A percentile compares a stretch with the other conserved stretches of the same genome.
phyloP scores from a whole-genome alignment of 2,888 invertebrate genomes.

The Apodemia mormo region DNA sequence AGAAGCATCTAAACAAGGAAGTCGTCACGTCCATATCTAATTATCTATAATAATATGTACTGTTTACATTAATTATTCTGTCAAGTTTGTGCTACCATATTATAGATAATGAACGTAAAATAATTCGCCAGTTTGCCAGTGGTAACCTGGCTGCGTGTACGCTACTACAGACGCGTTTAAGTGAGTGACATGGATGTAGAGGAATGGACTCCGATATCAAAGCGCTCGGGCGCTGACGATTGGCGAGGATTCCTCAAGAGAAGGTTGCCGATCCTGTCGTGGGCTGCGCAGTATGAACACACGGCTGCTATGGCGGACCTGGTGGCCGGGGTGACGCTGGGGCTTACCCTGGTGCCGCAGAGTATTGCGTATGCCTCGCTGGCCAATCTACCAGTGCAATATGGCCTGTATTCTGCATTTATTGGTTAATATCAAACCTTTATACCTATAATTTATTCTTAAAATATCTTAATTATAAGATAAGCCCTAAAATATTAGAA shows the following conservation, averaged over 20 bases:
- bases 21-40: not conserved
- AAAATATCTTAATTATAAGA: too few relatives aligned
- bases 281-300: constrained; percentile 87
- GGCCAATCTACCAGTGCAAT: constrained; percentile 92
- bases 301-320: constrained; percentile 88
- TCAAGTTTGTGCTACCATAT: constrained; percentile 29
- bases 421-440: constrained; percentile 78
- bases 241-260: constrained; percentile 44
- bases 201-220: constrained; percentile 42
- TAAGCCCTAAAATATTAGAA: too few relatives aligned
- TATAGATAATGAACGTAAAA: constrained; percentile 29
- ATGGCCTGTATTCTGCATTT: constrained; percentile 96
- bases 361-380: constrained; percentile 95
- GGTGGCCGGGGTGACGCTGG: constrained; percentile 94
- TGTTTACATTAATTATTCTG: constrained; percentile 22
- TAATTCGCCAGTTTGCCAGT: constrained; percentile 28
- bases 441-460: too few relatives aligned
- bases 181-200: constrained; percentile 43
- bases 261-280: constrained; percentile 80
- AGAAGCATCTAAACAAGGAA: constrained; percentile 7
- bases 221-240: constrained; percentile 31
- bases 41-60: not conserved
- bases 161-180: constrained; percentile 4
- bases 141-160: constrained; percentile 36
- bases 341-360: constrained; percentile 95